Evolutionary conservation across 2,888 invertebrate species (phyloP).

Genomic region (Oscheius sp.): DNA sequence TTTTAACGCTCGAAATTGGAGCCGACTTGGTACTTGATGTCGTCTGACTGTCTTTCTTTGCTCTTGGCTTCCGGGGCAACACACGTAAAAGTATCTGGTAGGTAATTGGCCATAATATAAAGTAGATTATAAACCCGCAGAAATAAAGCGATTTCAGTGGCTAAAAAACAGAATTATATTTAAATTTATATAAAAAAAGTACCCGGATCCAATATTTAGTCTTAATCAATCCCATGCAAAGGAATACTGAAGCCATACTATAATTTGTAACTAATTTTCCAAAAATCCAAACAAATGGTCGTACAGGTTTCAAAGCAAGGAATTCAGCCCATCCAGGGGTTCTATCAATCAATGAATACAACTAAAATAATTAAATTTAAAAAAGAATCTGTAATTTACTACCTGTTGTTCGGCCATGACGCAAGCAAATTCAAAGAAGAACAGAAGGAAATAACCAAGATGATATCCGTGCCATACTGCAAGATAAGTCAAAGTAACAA

Average conservation of each 20-base stretch:
- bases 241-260: constrained; percentile 71
- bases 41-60: not conserved
- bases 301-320: constrained; percentile 54
- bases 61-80: constrained; percentile 61
- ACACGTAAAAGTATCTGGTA: constrained; percentile 56
- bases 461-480: constrained; percentile 96
- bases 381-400: constrained; percentile 60
- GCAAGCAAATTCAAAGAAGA: constrained; percentile 89
- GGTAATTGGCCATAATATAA: constrained; percentile 64
- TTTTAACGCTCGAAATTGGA: not conserved
- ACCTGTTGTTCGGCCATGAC: constrained; percentile 88
- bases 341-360: constrained; percentile 64
- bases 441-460: constrained; percentile 91
- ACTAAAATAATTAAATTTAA: constrained; percentile 51
- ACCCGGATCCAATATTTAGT: constrained; percentile 71
- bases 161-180: constrained; percentile 46
- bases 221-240: constrained; percentile 73
- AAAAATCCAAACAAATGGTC: constrained; percentile 67
- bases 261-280: constrained; percentile 65
- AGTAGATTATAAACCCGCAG: constrained; percentile 67
- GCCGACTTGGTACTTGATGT: no score
- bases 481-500: constrained; percentile 85
- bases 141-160: constrained; percentile 69
- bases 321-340: constrained; percentile 62
- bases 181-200: constrained; percentile 8